Evolutionary conservation across 2,888 invertebrate species (phyloP).

Genomic region (Protodeltote pygarga): DNA sequence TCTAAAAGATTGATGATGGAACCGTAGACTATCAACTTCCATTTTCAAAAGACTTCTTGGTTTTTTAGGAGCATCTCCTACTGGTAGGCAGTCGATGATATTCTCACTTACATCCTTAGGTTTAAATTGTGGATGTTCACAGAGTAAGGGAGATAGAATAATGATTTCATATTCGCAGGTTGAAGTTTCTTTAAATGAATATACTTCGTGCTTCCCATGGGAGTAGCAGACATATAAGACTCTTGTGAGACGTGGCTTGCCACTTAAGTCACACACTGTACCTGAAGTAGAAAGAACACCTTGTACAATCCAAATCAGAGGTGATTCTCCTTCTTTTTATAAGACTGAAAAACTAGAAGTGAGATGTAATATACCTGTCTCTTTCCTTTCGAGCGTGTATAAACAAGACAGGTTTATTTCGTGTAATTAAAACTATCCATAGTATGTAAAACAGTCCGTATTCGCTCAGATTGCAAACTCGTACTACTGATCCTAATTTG

Average conservation of each 20-base stretch:
- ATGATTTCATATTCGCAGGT: conserved; percentile 98
- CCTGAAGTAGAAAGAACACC: conserved; percentile 58
- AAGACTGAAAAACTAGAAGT: too few species aligned
- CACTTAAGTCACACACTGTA: conserved; percentile 96
- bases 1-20: conserved; percentile 87
- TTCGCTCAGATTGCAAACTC: too few species aligned
- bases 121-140: conserved; percentile 95
- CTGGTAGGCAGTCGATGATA: conserved; percentile 91
- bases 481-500: too few species aligned
- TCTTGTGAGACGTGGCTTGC: conserved; percentile 92
- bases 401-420: too few species aligned
- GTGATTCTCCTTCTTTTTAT: too few species aligned
- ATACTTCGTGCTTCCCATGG: conserved; percentile 96
- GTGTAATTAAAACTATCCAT: too few species aligned
- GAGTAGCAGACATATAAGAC: conserved; percentile 96
- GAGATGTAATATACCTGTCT: too few species aligned
- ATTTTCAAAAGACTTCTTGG: conserved; percentile 91
- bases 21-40: conserved; percentile 90
- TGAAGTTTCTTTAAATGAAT: conserved; percentile 96
- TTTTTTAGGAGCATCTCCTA: conserved; percentile 89
- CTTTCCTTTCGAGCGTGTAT: too few species aligned
- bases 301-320: neutral
- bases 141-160: conserved; percentile 94
- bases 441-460: too few species aligned
- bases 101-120: conserved; percentile 93